Base-by-base conservation (phyloP, 1,140 invertebrate species). In the Lepidurus apus region DNA sequence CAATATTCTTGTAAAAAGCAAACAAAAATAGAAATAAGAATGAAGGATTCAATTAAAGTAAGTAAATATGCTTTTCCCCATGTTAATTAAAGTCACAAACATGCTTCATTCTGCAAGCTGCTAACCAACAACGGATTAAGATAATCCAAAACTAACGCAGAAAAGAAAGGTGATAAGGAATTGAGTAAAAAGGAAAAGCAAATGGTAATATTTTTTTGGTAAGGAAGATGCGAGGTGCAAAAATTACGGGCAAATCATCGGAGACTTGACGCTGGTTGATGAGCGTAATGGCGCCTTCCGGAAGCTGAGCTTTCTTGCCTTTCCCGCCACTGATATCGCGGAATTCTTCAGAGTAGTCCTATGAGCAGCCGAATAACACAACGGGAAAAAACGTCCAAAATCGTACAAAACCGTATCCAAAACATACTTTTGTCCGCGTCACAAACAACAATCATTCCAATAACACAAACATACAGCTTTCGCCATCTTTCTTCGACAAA, bases 331-430 rank as follows among this genome's bases (percentile, higher is more conserved):
- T 86, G 88, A 97, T 97, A 87, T 97, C 95, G 82, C 95, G 90
- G 88, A 97, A 96, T 87, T 97, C 95, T 89, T 97, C 95, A 81
- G 93, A 95, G 88, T 97, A 97, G 87, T 97, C 95, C 95, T 97
- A 89, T 83, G 53, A 7, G 74, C 73, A 42, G 74, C 43, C 13
- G 24, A 74, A 75, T 44, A 78, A 42, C 21, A 45, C 8, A 79
- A 43, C 44, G 7, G 24, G 17, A 75, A 75, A 75, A 75, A 7
- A 75, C 8, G 9, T 10, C 42, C 74, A 42, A 43, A 75, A 8
- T 75, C 6, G 3, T 43, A 42, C 42, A 75, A 24, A 75, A 75
- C 42, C 34, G 7, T 42, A 42, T 34, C 34, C 34, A 34, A 34
- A 34, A 34, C 34, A 34, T 4, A 34, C 34, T 34, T 34, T 65